A percentile compares a stretch with the other conserved stretches of the same genome.
Evolutionary conservation across 92 coral and sea anemone species (phyloP).

Genomic region (Montipora capitata): DNA sequence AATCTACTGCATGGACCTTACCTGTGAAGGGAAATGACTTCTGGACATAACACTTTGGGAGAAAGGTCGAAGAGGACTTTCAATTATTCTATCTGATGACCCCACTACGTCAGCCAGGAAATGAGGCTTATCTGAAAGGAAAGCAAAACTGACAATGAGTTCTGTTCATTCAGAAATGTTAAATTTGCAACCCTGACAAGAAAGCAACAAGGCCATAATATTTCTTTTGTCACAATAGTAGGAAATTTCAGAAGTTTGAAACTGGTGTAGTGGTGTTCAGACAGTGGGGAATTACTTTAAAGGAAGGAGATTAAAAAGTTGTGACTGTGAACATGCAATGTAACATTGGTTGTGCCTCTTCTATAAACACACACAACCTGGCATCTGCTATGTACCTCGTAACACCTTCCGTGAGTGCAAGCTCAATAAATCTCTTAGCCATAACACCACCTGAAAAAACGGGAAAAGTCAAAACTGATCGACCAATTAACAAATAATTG

Average conservation of each 20-base stretch:
- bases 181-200: no score
- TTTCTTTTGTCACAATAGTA: no score
- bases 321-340: no score
- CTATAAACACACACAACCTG: no score
- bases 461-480: neutral
- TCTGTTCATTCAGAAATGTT: no score
- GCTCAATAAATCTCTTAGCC: conserved; percentile 89
- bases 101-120: conserved; percentile 86
- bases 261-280: no score
- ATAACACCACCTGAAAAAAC: conserved; percentile 84
- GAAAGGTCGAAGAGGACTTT: conserved; percentile 88
- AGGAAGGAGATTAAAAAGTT: no score
- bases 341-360: no score
- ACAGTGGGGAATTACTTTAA: no score
- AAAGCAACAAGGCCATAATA: no score
- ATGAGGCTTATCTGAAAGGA: conserved; percentile 76
- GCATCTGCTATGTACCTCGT: conserved; percentile 70
- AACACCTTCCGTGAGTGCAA: conserved; percentile 87
- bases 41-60: conserved; percentile 91
- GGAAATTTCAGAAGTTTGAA: no score
- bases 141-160: neutral
- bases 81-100: conserved; percentile 81
- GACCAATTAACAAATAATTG: neutral
- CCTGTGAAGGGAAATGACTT: conserved; percentile 91
- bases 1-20: neutral